Evolutionary conservation across 2,113 vertebrate species (phyloP), one percentile per base, ranked within the genome.

Genomic region (Myrmecobius fasciatus): DNA sequence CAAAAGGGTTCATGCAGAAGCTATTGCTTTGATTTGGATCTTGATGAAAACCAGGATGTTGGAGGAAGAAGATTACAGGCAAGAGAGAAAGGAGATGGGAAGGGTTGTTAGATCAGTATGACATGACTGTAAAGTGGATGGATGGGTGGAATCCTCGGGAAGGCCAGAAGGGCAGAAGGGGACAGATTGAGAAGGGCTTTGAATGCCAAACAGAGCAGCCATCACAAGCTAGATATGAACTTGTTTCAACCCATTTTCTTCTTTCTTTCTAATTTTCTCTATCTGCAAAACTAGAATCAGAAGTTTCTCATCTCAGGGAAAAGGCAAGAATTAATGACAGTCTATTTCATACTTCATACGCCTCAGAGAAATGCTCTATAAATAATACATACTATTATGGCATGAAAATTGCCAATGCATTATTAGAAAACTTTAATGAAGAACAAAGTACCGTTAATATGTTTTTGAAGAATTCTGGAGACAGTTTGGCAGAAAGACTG

Each of bases 201-300:
- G 67, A 83, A 83, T 83, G n/a, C 36, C 36, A 5, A 75, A n/a
- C 17, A n/a, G 36, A 75, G 4, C 4, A n/a, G 36, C 67, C 36
- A 83, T 2, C 1, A 0, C 2, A 8, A 94, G 52, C n/a, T 53
- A 56, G 88, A 31, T 93, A 51, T 46, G 90, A 96, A 93, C 93
- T 94, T 96, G 96, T 96, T 97, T 96, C 96, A 96, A 94, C 96
- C 94, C 49, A 51, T 93, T 95, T 31, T 96, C 91, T 48, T 91
- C 92, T 92, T 93, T 94, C 83, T 49, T 46, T 96, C 96, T 96
- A 90, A 92, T 96, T 98, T 95, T 92, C 89, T 89, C 96, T 97
- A 96, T 94, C 94, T 97, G 49, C 28, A 89, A 93, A 96, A 96
- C 46, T 94, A n/a, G 53, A 98, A 95, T 97, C 95, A 95, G 91